Evolutionary conservation across 2,888 invertebrate genomes (phyloP), one percentile per base, ranked within the genome.

Genomic region (Cyaniris semiargus): DNA sequence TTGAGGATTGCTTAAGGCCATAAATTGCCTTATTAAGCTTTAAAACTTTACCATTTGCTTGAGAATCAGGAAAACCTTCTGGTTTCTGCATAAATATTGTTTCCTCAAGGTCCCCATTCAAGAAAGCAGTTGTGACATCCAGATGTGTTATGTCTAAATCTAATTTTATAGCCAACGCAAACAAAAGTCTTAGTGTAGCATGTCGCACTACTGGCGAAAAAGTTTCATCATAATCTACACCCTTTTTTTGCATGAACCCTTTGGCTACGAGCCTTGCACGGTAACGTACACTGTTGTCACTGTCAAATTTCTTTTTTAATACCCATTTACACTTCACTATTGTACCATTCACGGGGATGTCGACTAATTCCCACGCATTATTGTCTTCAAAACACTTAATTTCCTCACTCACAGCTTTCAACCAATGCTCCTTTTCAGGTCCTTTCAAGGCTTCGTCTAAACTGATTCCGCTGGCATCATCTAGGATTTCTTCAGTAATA

Each of bases 361-460:
- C 78, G 1, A 77, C 78, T 15, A 78, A 0, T 10, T 77, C 78
- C 79, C 81, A 81, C 0, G 78, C 78, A 53, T 75, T n/a, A 70
- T 79, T 80, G 0, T 79, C 77, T 56, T 78, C 56, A 53, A 80
- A 79, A 27, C 74, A 48, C 6, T 78, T 7, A 7, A 78, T 27
- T 44, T 79, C 78, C 3, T 78, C 77, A 15, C 58, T 56, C 18
- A 78, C 53, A 7, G 78, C 71, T 23, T 70, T 7, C 13, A 53
- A 15, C 77, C 79, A 79, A 27, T 77, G 74, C 21, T 78, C 70
- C 3, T 44, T 70, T 34, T 79, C 78, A n/a, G 78, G 77, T 34
- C 78, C 77, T 31, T 66, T 44, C 23, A 80, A 70, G 13, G 78
- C 78, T n/a, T 80, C 77, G 3, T 78, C 23, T 2, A 78, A 75